These are phyloP conservation scores for Heteractis magnifica DNA, from an alignment of 92 coral and sea anemone genomes.

Conservation along the genomic window DNA sequence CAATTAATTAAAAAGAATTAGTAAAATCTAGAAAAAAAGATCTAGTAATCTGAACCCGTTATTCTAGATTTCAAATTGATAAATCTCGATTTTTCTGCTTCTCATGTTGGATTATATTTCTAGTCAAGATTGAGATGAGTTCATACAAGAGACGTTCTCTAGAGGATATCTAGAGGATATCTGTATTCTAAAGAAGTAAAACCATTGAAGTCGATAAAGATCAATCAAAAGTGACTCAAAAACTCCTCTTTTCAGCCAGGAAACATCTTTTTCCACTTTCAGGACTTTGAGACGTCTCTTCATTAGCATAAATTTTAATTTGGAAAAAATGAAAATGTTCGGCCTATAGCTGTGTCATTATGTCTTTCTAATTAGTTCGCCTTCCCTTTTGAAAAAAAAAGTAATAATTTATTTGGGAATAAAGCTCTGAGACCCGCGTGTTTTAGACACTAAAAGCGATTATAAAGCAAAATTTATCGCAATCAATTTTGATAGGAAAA, in stretches of 20 bases:
- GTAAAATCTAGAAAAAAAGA: neutral
- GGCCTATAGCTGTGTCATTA: neutral
- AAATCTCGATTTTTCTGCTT: too few relatives aligned
- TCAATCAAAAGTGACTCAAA: neutral
- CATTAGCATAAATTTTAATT: neutral
- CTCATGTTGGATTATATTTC: too few relatives aligned
- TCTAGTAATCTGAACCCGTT: too few relatives aligned
- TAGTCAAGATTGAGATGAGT: too few relatives aligned
- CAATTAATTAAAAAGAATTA: neutral
- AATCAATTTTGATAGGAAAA: slow-evolving; percentile 21
- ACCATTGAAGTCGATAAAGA: neutral
- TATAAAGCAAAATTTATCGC: slow-evolving; percentile 11
- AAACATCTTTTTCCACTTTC: neutral
- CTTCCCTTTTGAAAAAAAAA: neutral
- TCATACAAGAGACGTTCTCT: too few relatives aligned
- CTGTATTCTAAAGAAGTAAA: too few relatives aligned
- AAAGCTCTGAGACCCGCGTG: neutral
- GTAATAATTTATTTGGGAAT: slow-evolving; percentile 6
- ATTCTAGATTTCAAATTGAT: too few relatives aligned
- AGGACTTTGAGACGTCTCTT: neutral
- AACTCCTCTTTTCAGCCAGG: neutral
- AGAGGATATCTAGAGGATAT: too few relatives aligned
- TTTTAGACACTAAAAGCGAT: neutral
- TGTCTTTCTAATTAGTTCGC: neutral
- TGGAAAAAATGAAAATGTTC: neutral